Evolutionary conservation across 2,888 invertebrate species (phyloP).

Genomic region (Drosophila emarginata): DNA sequence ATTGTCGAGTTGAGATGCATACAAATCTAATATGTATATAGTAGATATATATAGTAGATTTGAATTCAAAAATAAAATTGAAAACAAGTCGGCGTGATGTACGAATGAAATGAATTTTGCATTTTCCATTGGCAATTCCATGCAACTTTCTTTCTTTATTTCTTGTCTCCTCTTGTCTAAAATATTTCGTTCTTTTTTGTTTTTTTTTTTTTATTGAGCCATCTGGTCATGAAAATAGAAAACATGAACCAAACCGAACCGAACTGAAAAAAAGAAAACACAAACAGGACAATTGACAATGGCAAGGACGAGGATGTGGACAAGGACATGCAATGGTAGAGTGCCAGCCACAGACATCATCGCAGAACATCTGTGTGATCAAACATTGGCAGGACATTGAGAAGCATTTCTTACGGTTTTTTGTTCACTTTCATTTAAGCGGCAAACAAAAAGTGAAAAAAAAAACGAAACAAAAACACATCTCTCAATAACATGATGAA

Average conservation of each 20-base stretch:
- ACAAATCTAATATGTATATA: too few relatives aligned
- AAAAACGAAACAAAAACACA: slow-evolving; percentile 14
- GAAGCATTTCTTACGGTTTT: slow-evolving; percentile 8
- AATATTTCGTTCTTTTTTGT: slow-evolving; percentile 11
- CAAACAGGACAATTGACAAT: slow-evolving; percentile 1
- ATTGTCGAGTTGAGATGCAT: too few relatives aligned
- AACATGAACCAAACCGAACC: slow-evolving; percentile 8
- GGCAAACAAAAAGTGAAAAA: background rate
- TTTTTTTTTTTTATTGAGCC: slow-evolving; percentile 32
- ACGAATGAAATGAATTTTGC: slow-evolving; percentile 20
- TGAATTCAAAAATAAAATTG: slow-evolving; percentile 13
- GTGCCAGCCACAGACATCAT: slow-evolving; percentile 29
- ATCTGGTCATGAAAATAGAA: slow-evolving; percentile 23
- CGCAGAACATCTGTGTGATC: slow-evolving; percentile 42
- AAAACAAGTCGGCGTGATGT: slow-evolving; percentile 6
- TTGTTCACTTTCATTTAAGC: background rate
- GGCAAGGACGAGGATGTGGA: background rate
- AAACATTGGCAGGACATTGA: slow-evolving; percentile 25
- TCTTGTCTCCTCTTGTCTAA: slow-evolving; percentile 40
- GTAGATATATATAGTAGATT: background rate
- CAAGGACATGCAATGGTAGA: background rate
- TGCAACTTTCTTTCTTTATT: slow-evolving; percentile 46
- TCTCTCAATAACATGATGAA: slow-evolving; percentile 2
- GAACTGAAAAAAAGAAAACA: background rate
- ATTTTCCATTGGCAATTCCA: slow-evolving; percentile 21